Evolutionary conservation across 2,797 vertebrate genomes (phyloP), one percentile per base, ranked within the genome.

Genomic region (Gobionotothen gibberifrons): DNA sequence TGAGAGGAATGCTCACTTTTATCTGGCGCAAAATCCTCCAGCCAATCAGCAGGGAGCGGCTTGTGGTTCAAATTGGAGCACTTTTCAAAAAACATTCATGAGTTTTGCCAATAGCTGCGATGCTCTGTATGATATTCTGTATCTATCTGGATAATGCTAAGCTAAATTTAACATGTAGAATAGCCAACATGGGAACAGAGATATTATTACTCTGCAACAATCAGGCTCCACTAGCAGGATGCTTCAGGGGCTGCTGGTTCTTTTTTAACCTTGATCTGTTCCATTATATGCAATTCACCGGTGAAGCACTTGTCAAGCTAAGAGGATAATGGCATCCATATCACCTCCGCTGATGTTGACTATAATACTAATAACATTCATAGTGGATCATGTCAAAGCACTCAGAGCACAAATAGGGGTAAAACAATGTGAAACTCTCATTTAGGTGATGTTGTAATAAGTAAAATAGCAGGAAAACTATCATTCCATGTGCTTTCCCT

Each of bases 11-110:
- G 90, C 90, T 92, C 78, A 22, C 76, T 84, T 55, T 84, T 88
- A 83, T 69, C 85, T 85, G 77, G 84, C 83, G 91, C 92, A 84
- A 60, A 46, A 75, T 89, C 88, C 93, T 93, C 90, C 87, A 94
- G 94, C 93, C 94, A 94, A 93, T 92, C 86, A 89, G 83, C 86
- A 91, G 90, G 90, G 86, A 92, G 78, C 83, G 84, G 89, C 89
- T 92, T 82, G 60, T 83, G 76, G 72, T 85, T 88, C 48, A 67
- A 86, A 90, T 90, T 81, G 64, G 72, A 91, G 88, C 90, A 90
- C 81, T 83, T 91, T 76, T 56, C 52, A 55, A 51, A 64, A 64
- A 69, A 55, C 42, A 62, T 29, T 56, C 19, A 52, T 7, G 11
- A 71, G 69, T 79, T 90, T 93, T 88, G 93, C 93, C 93, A 94